These are phyloP conservation scores for Beris chalybata DNA, from an alignment of 2,888 invertebrate genomes.

Conservation along the genomic window DNA sequence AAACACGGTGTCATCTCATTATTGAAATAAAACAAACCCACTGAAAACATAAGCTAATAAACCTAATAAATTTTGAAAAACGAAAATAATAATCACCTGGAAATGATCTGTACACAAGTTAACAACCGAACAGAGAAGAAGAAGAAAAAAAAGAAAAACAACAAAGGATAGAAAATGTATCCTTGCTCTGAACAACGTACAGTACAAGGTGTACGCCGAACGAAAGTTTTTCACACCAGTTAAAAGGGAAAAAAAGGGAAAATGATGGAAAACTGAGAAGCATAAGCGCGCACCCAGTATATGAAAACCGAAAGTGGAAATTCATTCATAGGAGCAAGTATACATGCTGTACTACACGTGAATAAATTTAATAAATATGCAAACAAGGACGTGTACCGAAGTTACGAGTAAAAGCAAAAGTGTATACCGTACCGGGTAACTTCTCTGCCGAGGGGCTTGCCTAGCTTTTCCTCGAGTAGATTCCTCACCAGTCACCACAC, in stretches of 20 bases:
- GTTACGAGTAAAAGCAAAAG: constrained; percentile 26
- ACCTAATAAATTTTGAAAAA: no score
- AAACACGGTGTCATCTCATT: no score
- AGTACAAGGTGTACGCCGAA: no score
- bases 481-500: neutral
- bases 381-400: constrained; percentile 36
- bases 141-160: no score
- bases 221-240: no score
- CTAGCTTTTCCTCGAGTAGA: neutral
- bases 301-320: constrained; percentile 28
- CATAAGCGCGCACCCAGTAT: neutral
- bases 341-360: constrained; percentile 35
- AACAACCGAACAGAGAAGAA: no score
- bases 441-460: constrained; percentile 5
- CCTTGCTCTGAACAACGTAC: no score
- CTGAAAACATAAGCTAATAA: no score
- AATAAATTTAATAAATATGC: constrained; percentile 41
- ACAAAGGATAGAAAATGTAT: no score
- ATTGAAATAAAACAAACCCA: no score
- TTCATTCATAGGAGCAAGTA: constrained; percentile 21
- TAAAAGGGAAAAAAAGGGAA: neutral
- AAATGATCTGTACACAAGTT: no score
- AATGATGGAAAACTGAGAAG: constrained; percentile 21
- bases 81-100: no score
- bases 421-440: neutral